phyloP scores from a whole-genome alignment of 2,888 invertebrate species.

The Xestia sexstrigata region DNA sequence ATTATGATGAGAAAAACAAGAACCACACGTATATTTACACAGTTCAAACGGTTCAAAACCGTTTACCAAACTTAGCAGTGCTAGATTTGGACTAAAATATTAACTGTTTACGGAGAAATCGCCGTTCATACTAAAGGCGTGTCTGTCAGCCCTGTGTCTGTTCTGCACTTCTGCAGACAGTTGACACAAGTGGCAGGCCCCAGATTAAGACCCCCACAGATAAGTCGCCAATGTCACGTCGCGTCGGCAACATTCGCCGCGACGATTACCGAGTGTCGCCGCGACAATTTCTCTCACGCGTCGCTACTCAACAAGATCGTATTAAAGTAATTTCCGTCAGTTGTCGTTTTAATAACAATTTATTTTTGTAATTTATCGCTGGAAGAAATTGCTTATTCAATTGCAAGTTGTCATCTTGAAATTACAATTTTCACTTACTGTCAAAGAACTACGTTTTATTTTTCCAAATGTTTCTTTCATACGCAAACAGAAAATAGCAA shows the following conservation, averaged over 20 bases:
- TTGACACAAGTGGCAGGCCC: constrained; percentile 41
- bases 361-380: constrained; percentile 16
- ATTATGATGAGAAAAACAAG: constrained; percentile 3
- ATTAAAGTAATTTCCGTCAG: constrained; percentile 36
- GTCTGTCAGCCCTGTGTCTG: constrained; percentile 17
- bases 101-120: constrained; percentile 4
- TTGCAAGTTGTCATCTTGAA: background rate
- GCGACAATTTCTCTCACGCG: constrained; percentile 34
- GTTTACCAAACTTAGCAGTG: background rate
- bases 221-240: constrained; percentile 7
- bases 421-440: background rate
- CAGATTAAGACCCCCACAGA: constrained; percentile 40
- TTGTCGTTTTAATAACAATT: constrained; percentile 13
- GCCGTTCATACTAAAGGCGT: background rate
- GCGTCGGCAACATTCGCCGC: background rate
- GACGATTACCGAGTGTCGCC: constrained; percentile 4
- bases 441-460: background rate
- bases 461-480: background rate
- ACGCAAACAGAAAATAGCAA: background rate
- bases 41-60: background rate
- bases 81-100: constrained; percentile 4
- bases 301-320: constrained; percentile 14
- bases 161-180: constrained; percentile 19
- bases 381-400: constrained; percentile 1
- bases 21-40: too few species aligned